phyloP scores from a whole-genome alignment of 2,113 vertebrate species.

The Pungitius pungitius region DNA sequence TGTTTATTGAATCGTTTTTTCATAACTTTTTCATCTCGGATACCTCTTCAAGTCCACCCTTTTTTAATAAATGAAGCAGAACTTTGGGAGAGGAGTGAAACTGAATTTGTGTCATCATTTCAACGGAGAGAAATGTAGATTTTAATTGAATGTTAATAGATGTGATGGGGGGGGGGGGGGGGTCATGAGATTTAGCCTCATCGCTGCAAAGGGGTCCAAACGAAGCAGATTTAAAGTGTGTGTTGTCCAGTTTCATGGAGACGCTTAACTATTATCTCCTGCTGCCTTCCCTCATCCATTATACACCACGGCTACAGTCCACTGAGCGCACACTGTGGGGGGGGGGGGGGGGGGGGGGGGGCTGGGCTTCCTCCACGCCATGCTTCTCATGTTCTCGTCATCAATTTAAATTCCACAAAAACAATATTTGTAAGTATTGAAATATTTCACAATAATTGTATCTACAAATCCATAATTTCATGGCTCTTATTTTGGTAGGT shows the following conservation, averaged over 20 bases:
- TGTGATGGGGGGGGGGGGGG: no score
- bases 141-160: no score
- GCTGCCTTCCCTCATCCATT: slow-evolving; percentile 41
- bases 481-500: no score
- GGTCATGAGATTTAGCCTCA: not conserved
- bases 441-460: no score
- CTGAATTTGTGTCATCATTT: not conserved
- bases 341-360: not conserved
- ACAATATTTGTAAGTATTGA: no score
- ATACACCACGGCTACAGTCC: slow-evolving; percentile 49
- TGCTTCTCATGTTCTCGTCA: slow-evolving; percentile 16
- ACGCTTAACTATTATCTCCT: slow-evolving; percentile 46
- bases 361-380: slow-evolving; percentile 14
- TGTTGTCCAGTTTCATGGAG: slow-evolving; percentile 45
- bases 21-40: no score
- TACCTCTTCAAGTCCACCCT: no score
- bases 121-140: no score
- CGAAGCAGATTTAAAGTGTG: not conserved
- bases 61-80: not conserved
- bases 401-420: no score
- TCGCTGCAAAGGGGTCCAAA: not conserved
- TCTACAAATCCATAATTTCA: no score
- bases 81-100: not conserved
- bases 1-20: no score
- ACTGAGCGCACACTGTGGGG: not conserved